Base-by-base conservation (phyloP, 2,797 vertebrate species). In the Sebastes diaconus region DNA sequence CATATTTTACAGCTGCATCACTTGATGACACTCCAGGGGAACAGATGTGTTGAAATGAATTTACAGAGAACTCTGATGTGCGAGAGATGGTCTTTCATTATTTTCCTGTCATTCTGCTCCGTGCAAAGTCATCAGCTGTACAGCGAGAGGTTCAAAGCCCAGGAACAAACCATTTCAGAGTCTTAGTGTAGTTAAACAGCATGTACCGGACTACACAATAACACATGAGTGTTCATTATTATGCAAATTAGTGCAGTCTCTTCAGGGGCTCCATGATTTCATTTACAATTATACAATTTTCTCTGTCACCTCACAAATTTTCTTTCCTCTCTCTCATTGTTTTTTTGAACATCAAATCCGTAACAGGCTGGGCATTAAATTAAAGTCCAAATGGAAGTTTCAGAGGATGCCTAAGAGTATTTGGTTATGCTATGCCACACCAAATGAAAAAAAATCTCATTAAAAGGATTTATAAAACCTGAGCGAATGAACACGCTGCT, bases 151-250 rank as follows among this genome's bases (percentile, higher is more conserved):
- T 91, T 91, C 87, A 93, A 86, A 90, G 83, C 79, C 68, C 75
- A 79, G 78, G 61, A 84, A 88, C 77, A 84, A 87, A 88, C 77
- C 75, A 79, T 89, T 91, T 90, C 74, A 82, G 74, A 90, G 87
- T 86, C 87, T 84, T 76, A 80, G 78, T 65, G 66, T 84, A 73
- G 83, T 93, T 91, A 90, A 93, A 92, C 85, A 93, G 83, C 84
- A 75, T 80, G 84, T 80, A 89, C 70, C 39, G 27, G 72, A 65
- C 81, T 66, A 59, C 82, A 86, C 78, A 93, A 91, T 90, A 90
- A 91, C 84, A 86, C 89, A 88, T 79, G 27, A 86, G 73, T 80
- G 79, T 90, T 91, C 88, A 94, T 95, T 93, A 93, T 94, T 90
- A 94, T 94, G 93, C 80, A 94, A 94, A 94, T 94, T 46, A 71